A percentile compares a stretch with the other conserved stretches of the same genome.
phyloP scores from a whole-genome alignment of 2,888 invertebrate genomes.

The Zootermopsis nevadensis region DNA sequence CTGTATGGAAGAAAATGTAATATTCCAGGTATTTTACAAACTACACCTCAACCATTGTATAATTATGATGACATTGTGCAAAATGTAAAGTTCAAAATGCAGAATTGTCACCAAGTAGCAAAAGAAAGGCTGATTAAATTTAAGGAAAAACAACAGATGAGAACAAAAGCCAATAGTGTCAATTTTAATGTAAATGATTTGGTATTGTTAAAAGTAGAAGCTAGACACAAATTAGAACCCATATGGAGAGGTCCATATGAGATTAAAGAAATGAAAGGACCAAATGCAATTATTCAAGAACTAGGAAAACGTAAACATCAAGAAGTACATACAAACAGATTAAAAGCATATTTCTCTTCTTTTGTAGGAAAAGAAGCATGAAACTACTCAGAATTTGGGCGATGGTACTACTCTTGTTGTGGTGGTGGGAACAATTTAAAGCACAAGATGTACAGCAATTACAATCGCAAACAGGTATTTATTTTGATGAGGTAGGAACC shows the following conservation, averaged over 20 bases:
- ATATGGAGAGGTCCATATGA: not conserved
- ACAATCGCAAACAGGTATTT: not conserved
- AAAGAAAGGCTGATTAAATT: not conserved
- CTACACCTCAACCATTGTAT: not conserved
- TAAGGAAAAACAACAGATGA: not conserved
- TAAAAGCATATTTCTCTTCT: no score
- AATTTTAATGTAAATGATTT: no score
- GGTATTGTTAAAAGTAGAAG: not conserved
- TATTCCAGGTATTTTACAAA: not conserved
- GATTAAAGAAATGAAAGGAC: not conserved
- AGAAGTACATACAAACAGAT: no score
- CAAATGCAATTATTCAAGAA: not conserved
- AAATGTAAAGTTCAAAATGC: not conserved
- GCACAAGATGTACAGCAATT: no score
- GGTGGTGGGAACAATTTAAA: no score
- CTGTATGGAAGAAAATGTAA: not conserved
- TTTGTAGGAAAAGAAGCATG: no score
- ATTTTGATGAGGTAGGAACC: constrained; percentile 22
- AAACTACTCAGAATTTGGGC: no score
- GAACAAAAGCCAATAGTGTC: not conserved
- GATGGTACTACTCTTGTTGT: no score
- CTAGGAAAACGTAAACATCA: not conserved
- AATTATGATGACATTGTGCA: not conserved
- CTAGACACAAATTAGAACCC: not conserved
- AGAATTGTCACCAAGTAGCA: not conserved